Percentiles rank a stretch among this genome's conserved stretches.
Conservation (phyloP, 1,140 invertebrate species). For the Bombus sylvicola region DNA sequence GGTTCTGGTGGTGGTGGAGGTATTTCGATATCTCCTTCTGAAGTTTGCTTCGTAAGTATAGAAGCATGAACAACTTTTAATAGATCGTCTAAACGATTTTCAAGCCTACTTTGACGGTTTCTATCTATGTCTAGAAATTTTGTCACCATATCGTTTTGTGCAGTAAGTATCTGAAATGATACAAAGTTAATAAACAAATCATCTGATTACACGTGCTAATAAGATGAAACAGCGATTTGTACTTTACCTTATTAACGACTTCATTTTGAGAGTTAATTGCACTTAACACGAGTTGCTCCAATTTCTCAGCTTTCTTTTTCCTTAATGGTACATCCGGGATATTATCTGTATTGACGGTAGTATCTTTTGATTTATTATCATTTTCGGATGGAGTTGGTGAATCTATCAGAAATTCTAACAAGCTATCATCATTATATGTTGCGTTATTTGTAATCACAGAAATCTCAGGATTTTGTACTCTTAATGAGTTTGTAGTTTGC, state of each 20-base stretch:
- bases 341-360: conserved; percentile 75
- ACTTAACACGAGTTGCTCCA: conserved; percentile 78
- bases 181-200: conserved; percentile 10
- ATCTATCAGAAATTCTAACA: conserved; percentile 78
- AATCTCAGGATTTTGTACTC: conserved; percentile 67
- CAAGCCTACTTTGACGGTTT: conserved; percentile 78
- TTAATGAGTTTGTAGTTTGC: conserved; percentile 49
- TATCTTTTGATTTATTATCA: conserved; percentile 74
- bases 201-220: neutral
- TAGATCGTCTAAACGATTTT: conserved; percentile 79
- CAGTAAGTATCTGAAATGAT: conserved; percentile 76
- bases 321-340: conserved; percentile 75
- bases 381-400: conserved; percentile 76
- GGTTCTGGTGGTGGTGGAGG: conserved; percentile 59
- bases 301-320: conserved; percentile 79
- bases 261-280: conserved; percentile 81
- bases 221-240: conserved; percentile 14
- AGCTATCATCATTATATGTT: conserved; percentile 80
- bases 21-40: conserved; percentile 38
- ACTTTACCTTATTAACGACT: conserved; percentile 79
- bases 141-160: conserved; percentile 79
- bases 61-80: conserved; percentile 77
- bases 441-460: conserved; percentile 80
- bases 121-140: conserved; percentile 78
- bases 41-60: conserved; percentile 71